These are phyloP conservation scores for Drosophila planitibia DNA, from an alignment of 2,888 invertebrate species.

Conservation along the genomic window DNA sequence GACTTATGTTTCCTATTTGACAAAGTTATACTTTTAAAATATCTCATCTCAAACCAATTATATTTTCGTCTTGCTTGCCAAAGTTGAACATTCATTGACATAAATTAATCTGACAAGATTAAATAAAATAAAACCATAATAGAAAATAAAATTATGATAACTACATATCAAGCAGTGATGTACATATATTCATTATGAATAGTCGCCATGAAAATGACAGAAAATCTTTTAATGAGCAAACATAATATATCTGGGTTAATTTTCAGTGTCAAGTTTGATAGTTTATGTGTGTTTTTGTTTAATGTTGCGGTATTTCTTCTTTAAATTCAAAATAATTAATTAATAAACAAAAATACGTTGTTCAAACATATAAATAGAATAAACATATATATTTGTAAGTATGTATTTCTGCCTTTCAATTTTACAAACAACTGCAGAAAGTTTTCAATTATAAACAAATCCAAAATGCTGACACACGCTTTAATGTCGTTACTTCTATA, in stretches of 20 bases:
- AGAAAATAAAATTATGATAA: constrained; percentile 28
- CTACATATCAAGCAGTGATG: constrained; percentile 41
- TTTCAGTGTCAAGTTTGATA: constrained; percentile 72
- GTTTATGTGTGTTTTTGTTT: constrained; percentile 59
- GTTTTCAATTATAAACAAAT: constrained; percentile 39
- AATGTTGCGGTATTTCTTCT: constrained; percentile 9
- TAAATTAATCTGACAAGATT: constrained; percentile 22
- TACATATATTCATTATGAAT: constrained; percentile 17
- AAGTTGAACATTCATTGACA: constrained; percentile 9
- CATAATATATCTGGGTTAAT: constrained; percentile 51
- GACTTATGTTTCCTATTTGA: neutral
- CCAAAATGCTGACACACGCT: constrained; percentile 36
- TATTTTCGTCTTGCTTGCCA: neutral
- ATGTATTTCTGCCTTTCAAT: constrained; percentile 6
- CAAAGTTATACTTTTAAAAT: neutral
- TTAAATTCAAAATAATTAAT: constrained; percentile 14
- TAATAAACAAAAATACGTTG: constrained; percentile 16
- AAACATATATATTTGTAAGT: neutral
- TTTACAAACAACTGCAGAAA: constrained; percentile 31
- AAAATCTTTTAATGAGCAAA: constrained; percentile 68
- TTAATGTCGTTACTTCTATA: constrained; percentile 1
- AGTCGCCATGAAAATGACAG: constrained; percentile 27
- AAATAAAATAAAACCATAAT: constrained; percentile 2
- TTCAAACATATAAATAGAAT: constrained; percentile 9
- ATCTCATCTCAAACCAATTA: neutral